Percentiles rank a stretch among this genome's conserved stretches.
phyloP scores from a whole-genome alignment of 2,888 invertebrate genomes.

The Caenorhabditis afra region DNA sequence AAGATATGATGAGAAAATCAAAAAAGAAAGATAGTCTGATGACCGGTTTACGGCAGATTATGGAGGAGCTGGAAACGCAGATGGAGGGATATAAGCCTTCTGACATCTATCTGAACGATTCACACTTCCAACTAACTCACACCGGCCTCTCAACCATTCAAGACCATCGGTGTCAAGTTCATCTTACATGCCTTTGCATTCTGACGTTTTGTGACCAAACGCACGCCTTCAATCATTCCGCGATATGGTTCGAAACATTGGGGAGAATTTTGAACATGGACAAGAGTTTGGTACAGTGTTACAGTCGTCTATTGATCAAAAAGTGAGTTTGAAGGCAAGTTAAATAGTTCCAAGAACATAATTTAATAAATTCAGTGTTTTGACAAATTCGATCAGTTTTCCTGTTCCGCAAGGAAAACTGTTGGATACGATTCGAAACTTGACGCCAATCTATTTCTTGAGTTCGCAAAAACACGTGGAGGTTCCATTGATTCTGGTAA shows the following conservation, averaged over 20 bases:
- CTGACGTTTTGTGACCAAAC: slow-evolving; percentile 28
- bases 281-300: background rate
- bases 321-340: background rate
- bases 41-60: background rate
- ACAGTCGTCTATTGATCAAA: background rate
- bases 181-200: slow-evolving; percentile 21
- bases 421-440: slow-evolving; percentile 18
- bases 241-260: slow-evolving; percentile 23
- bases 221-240: background rate
- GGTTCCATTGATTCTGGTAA: background rate
- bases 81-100: too few relatives aligned
- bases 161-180: slow-evolving; percentile 14
- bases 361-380: slow-evolving; percentile 23
- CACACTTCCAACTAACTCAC: too few relatives aligned
- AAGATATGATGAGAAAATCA: slow-evolving; percentile 23
- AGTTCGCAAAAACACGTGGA: background rate
- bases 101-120: too few relatives aligned
- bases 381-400: background rate
- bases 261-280: background rate
- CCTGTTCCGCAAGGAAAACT: slow-evolving; percentile 10
- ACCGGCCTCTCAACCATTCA: too few relatives aligned
- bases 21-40: slow-evolving; percentile 10
- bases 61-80: background rate
- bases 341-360: too few relatives aligned
- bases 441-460: slow-evolving; percentile 8